phyloP scores from a whole-genome alignment of 2,888 invertebrate species.

The Schrankia costaestrigalis region DNA sequence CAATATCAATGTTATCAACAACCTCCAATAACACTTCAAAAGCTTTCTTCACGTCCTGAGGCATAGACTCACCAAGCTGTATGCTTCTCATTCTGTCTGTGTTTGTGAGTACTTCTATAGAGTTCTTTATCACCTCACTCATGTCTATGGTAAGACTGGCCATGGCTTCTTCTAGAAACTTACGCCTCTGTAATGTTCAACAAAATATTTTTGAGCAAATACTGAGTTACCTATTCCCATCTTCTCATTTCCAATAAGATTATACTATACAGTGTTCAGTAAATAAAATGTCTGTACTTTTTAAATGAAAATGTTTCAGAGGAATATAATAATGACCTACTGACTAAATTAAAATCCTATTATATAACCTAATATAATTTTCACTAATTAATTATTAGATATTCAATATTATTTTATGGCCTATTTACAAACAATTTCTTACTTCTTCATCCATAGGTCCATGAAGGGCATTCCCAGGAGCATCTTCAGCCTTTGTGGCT shows the following conservation, averaged over 20 bases:
- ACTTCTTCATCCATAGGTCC: slow-evolving; percentile 85
- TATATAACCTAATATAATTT: too few relatives aligned
- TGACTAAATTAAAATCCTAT: too few relatives aligned
- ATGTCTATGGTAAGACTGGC: slow-evolving; percentile 86
- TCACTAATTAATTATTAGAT: too few relatives aligned
- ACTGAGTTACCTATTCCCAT: neutral
- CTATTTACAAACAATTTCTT: slow-evolving; percentile 9
- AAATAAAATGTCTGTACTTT: too few relatives aligned
- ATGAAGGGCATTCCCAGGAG: slow-evolving; percentile 66
- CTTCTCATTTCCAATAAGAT: neutral
- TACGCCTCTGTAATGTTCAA: slow-evolving; percentile 81
- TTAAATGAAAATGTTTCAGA: too few relatives aligned
- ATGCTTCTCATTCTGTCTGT: slow-evolving; percentile 65
- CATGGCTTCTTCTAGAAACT: slow-evolving; percentile 87
- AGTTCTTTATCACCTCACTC: slow-evolving; percentile 82
- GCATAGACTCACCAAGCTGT: slow-evolving; percentile 69
- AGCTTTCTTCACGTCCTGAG: slow-evolving; percentile 81
- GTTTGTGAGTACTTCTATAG: slow-evolving; percentile 81
- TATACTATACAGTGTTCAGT: too few relatives aligned
- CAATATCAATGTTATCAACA: slow-evolving; percentile 88
- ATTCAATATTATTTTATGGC: neutral
- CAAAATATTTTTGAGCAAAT: neutral
- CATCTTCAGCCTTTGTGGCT: slow-evolving; percentile 82
- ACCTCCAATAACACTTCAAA: slow-evolving; percentile 85
- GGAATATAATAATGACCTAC: too few relatives aligned